Evolutionary conservation across 2,113 vertebrate species (phyloP).

Genomic region (Callorhinus ursinus): DNA sequence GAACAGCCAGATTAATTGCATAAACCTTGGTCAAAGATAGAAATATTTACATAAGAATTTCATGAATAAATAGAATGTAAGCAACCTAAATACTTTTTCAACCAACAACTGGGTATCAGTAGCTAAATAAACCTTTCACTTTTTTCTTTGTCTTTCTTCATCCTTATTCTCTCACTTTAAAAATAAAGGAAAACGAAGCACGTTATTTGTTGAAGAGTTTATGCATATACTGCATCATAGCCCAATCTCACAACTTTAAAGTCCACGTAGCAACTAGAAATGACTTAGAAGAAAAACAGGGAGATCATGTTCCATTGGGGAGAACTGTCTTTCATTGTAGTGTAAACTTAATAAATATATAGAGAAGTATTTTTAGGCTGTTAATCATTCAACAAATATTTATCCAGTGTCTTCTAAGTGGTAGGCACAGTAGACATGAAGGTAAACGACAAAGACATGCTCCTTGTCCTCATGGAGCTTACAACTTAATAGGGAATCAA

Average conservation of each 20-base stretch:
- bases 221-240: neutral
- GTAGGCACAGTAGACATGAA: neutral
- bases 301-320: neutral
- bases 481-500: neutral
- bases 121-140: neutral
- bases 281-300: neutral
- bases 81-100: neutral
- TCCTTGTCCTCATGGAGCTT: neutral
- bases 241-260: neutral
- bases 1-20: neutral
- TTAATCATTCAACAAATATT: conserved; percentile 33
- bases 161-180: neutral
- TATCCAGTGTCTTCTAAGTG: neutral
- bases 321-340: neutral
- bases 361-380: neutral
- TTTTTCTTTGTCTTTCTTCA: conserved; percentile 6
- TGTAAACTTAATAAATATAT: neutral
- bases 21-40: neutral
- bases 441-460: neutral
- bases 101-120: neutral
- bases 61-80: neutral
- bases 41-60: neutral
- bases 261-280: conserved; percentile 1
- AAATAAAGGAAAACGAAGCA: neutral
- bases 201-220: neutral